These are phyloP conservation scores for Tetraneura akinire DNA, from an alignment of 1,140 invertebrate genomes.

Conservation along the genomic window DNA sequence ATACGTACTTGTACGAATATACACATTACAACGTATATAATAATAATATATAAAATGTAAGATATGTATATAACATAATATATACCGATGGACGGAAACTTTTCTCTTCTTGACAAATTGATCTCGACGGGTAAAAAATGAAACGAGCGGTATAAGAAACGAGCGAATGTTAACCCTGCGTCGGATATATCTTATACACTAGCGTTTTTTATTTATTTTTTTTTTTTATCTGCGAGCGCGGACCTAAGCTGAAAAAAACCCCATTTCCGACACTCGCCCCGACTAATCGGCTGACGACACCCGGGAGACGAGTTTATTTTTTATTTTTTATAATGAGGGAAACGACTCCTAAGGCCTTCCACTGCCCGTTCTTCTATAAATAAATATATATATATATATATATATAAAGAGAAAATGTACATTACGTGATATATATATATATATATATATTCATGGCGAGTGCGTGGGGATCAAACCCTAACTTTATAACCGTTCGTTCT, in stretches of 20 bases:
- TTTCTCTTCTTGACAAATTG: conserved; percentile 37
- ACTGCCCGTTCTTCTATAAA: too few species aligned
- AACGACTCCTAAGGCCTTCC: conserved; percentile 34
- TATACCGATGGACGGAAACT: neutral
- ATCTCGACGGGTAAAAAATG: neutral
- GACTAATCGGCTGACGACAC: conserved; percentile 51
- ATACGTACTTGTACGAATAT: too few species aligned
- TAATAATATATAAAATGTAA: too few species aligned
- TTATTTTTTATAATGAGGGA: conserved; percentile 50
- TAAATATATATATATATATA: too few species aligned
- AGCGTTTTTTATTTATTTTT: too few species aligned
- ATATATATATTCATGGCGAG: neutral
- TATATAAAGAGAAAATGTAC: conserved; percentile 25
- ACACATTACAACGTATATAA: too few species aligned
- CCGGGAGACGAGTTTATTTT: conserved; percentile 33
- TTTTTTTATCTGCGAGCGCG: conserved; percentile 27
- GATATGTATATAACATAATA: too few species aligned
- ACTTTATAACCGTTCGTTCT: conserved; percentile 35
- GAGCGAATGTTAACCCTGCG: conserved; percentile 13
- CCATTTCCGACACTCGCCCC: conserved; percentile 40
- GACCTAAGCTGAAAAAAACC: conserved; percentile 14
- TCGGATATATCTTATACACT: neutral
- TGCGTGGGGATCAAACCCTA: conserved; percentile 33
- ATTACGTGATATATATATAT: neutral
- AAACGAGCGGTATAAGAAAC: conserved; percentile 7